These are phyloP conservation scores for Xyliphius kryptos DNA, from an alignment of 2,113 vertebrate species.

Conservation along the genomic window DNA sequence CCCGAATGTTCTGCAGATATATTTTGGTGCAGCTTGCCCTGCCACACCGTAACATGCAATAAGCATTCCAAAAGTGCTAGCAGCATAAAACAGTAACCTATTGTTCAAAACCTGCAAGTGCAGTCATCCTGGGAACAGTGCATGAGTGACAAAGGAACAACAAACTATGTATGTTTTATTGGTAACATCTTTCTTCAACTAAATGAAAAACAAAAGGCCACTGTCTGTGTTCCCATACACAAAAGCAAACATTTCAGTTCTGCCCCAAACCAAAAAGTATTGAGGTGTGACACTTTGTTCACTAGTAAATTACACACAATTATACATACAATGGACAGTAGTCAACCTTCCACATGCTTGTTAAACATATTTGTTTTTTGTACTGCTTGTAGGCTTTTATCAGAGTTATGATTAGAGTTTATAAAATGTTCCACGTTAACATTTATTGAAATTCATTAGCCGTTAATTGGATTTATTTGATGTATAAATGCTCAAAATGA, in stretches of 20 bases:
- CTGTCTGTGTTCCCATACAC: neutral
- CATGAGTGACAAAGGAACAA: neutral
- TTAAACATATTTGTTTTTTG: neutral
- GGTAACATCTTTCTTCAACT: neutral
- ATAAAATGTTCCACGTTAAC: too few species aligned
- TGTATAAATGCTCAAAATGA: too few species aligned
- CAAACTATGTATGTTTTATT: neutral
- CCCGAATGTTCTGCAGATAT: too few species aligned
- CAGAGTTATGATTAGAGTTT: too few species aligned
- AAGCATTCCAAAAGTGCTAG: neutral
- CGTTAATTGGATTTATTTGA: too few species aligned
- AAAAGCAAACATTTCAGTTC: neutral
- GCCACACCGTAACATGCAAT: too few species aligned
- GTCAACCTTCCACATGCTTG: neutral
- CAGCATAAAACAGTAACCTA: conserved; percentile 2
- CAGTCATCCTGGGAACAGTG: neutral
- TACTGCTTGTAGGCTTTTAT: too few species aligned
- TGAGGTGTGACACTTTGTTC: neutral
- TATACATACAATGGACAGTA: too few species aligned
- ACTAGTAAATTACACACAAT: neutral
- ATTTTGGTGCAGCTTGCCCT: too few species aligned
- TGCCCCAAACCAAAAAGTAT: neutral
- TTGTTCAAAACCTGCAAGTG: neutral
- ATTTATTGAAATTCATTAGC: too few species aligned
- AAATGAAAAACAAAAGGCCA: neutral